Conservation (phyloP, 2,888 invertebrate genomes). For the Apotomis betuletana region DNA sequence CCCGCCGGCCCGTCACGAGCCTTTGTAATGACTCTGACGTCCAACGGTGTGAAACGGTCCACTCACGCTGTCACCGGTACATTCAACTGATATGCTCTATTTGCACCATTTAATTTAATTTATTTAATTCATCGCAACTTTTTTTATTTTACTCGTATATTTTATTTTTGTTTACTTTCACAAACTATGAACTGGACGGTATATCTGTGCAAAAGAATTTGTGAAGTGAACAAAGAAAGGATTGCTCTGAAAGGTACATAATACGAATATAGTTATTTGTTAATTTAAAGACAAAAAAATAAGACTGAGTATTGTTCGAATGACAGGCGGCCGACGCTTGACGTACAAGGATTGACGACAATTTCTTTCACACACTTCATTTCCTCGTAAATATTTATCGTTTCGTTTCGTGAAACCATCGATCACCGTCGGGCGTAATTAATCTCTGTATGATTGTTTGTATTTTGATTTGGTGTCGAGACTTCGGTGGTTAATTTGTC, state of each 20-base stretch:
- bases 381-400: constrained; percentile 35
- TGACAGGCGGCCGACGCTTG: not conserved
- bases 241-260: constrained; percentile 72
- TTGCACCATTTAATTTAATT: constrained; percentile 27
- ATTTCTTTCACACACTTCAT: constrained; percentile 36
- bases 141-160: constrained; percentile 17
- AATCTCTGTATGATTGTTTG: constrained; percentile 38
- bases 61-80: constrained; percentile 58
- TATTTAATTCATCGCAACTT: constrained; percentile 12
- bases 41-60: constrained; percentile 60
- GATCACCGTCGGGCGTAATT: constrained; percentile 38
- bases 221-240: constrained; percentile 79
- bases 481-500: constrained; percentile 6
- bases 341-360: constrained; percentile 20
- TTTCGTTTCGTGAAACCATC: constrained; percentile 26
- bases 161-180: constrained; percentile 30
- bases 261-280: constrained; percentile 42
- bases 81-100: constrained; percentile 46
- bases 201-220: constrained; percentile 67
- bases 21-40: constrained; percentile 66
- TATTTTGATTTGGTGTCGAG: constrained; percentile 27
- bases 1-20: constrained; percentile 59
- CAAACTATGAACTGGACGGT: constrained; percentile 49
- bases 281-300: constrained; percentile 40
- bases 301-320: not conserved